Conservation (phyloP, 92 coral and sea anemone species). For the Phenganax stokvisi region DNA sequence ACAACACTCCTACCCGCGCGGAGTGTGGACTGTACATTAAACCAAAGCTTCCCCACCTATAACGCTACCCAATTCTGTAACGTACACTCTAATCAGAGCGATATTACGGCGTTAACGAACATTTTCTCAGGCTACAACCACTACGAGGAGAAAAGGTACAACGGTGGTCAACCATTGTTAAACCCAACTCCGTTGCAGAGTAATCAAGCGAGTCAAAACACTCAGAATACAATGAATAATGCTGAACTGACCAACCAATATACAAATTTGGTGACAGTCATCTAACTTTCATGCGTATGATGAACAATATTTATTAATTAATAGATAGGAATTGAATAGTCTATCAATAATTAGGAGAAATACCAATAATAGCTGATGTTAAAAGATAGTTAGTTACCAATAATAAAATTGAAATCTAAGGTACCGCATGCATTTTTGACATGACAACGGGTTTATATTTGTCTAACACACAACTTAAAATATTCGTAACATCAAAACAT, state of each 20-base stretch:
- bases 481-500: too few species aligned
- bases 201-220: constrained; percentile 14
- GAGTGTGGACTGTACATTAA: background rate
- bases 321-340: background rate
- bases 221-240: constrained; percentile 1
- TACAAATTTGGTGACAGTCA: constrained; percentile 12
- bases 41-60: constrained; percentile 15
- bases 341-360: background rate
- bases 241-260: constrained; percentile 19
- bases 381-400: too few species aligned
- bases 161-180: background rate
- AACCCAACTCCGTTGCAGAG: constrained; percentile 19
- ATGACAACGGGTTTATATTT: too few species aligned
- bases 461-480: too few species aligned
- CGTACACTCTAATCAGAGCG: background rate
- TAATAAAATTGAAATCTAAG: too few species aligned
- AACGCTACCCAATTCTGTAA: background rate
- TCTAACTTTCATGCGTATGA: background rate
- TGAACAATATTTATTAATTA: background rate
- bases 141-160: background rate
- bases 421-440: too few species aligned
- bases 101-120: constrained; percentile 2
- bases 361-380: too few species aligned
- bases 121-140: background rate
- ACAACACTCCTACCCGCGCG: background rate